A percentile compares a stretch with the other conserved stretches of the same genome.
Evolutionary conservation across 2,797 vertebrate species (phyloP).

Genomic region (Trichosurus vulpecula): DNA sequence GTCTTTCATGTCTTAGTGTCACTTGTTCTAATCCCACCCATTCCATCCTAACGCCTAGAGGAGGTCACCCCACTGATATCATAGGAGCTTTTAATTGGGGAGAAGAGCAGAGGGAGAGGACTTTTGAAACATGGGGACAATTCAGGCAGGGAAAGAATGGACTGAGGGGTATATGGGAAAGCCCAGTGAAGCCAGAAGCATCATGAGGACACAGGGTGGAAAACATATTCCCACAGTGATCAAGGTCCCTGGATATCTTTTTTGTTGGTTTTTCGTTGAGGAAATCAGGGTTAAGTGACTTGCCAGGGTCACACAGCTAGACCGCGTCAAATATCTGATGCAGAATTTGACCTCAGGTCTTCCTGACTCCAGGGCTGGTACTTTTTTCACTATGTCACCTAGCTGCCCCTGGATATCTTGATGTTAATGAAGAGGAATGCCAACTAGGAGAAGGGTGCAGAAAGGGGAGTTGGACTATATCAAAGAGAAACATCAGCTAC

Average conservation of each 20-base stretch:
- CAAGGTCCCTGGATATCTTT: not conserved
- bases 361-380: too few species aligned
- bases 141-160: not conserved
- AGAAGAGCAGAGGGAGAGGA: not conserved
- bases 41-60: slow-evolving; percentile 16
- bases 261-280: too few species aligned
- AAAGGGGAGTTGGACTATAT: not conserved
- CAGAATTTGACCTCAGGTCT: too few species aligned
- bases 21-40: not conserved
- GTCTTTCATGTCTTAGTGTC: not conserved
- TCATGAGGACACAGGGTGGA: not conserved
- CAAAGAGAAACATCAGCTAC: not conserved
- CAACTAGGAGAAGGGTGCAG: not conserved
- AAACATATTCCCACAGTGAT: not conserved
- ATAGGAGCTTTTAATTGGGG: not conserved
- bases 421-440: not conserved
- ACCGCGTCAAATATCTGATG: too few species aligned
- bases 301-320: too few species aligned
- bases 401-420: not conserved
- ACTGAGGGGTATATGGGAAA: not conserved
- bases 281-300: too few species aligned
- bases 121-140: not conserved
- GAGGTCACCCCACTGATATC: not conserved
- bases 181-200: not conserved
- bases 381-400: too few species aligned